phyloP scores from a whole-genome alignment of 2,888 invertebrate species.

The Acanthoscelides obtectus region DNA sequence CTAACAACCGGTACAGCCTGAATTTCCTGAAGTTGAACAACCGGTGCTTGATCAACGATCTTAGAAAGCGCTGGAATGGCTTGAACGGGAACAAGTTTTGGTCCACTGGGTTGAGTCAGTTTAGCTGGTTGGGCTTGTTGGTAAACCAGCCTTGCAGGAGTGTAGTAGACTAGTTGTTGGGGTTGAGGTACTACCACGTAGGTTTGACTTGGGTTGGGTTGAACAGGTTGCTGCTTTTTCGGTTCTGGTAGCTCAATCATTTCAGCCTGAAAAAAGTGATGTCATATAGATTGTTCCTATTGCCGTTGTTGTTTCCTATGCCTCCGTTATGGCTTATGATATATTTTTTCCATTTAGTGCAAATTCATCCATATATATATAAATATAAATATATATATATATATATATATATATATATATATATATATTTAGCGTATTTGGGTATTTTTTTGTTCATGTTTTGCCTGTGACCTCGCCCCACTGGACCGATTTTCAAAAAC shows the following conservation, averaged over 20 bases:
- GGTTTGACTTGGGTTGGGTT: not conserved
- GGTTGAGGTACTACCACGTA: conserved; percentile 34
- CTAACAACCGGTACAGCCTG: conserved; percentile 14
- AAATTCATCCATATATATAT: too few relatives aligned
- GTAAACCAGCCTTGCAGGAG: conserved; percentile 16
- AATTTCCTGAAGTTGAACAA: conserved; percentile 12
- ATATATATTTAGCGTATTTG: too few relatives aligned
- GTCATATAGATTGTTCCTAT: too few relatives aligned
- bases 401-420: too few relatives aligned
- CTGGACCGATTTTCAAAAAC: too few relatives aligned
- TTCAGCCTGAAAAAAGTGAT: not conserved
- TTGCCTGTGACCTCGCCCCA: too few relatives aligned
- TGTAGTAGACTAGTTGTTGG: conserved; percentile 34
- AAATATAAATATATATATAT: too few relatives aligned
- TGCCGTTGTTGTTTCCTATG: too few relatives aligned
- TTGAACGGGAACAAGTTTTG: conserved; percentile 25
- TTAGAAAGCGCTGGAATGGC: conserved; percentile 27
- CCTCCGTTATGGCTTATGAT: too few relatives aligned
- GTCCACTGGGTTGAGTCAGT: conserved; percentile 2
- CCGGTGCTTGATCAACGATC: conserved; percentile 13
- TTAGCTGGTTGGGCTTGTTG: not conserved
- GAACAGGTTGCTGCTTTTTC: not conserved
- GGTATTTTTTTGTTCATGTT: too few relatives aligned
- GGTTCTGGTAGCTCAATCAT: not conserved
- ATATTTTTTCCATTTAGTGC: too few relatives aligned